Conservation (phyloP, 2,797 vertebrate genomes). For the Pogonophryne albipinna region DNA sequence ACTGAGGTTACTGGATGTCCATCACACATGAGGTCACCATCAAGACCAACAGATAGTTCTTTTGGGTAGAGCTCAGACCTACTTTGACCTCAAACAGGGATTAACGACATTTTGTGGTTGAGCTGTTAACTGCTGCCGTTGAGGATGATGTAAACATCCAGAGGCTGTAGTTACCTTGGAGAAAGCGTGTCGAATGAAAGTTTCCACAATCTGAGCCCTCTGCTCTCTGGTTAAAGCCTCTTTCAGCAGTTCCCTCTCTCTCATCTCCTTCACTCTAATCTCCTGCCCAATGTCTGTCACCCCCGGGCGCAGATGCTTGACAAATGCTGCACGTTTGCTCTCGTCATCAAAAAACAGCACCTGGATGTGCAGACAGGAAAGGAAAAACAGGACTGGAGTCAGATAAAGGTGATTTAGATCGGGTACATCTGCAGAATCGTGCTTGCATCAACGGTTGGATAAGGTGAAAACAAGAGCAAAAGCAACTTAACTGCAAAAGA, state of each 20-base stretch:
- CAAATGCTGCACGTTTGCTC: constrained; percentile 83
- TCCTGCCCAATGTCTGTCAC: constrained; percentile 60
- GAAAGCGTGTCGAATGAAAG: constrained; percentile 95
- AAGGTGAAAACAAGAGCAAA: neutral
- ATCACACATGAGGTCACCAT: constrained; percentile 51
- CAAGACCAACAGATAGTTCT: constrained; percentile 64
- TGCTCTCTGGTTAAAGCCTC: constrained; percentile 91
- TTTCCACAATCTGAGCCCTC: constrained; percentile 91
- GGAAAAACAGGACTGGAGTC: constrained; percentile 12
- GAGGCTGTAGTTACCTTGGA: constrained; percentile 86
- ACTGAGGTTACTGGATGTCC: constrained; percentile 40
- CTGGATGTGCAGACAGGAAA: constrained; percentile 73
- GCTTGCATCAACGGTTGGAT: constrained; percentile 23
- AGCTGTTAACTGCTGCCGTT: constrained; percentile 36
- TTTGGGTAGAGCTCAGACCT: constrained; percentile 46
- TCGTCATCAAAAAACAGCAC: constrained; percentile 91
- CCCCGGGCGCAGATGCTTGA: constrained; percentile 76
- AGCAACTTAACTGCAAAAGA: neutral
- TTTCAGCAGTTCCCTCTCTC: constrained; percentile 87
- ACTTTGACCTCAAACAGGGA: constrained; percentile 63
- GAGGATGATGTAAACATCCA: constrained; percentile 52
- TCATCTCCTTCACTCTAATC: constrained; percentile 82
- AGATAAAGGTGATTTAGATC: constrained; percentile 40
- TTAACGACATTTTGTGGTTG: constrained; percentile 59
- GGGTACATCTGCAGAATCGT: constrained; percentile 40